Percentiles rank a stretch among this genome's conserved stretches.
Evolutionary conservation across 2,113 vertebrate genomes (phyloP).

Genomic region (Halichoerus grypus): DNA sequence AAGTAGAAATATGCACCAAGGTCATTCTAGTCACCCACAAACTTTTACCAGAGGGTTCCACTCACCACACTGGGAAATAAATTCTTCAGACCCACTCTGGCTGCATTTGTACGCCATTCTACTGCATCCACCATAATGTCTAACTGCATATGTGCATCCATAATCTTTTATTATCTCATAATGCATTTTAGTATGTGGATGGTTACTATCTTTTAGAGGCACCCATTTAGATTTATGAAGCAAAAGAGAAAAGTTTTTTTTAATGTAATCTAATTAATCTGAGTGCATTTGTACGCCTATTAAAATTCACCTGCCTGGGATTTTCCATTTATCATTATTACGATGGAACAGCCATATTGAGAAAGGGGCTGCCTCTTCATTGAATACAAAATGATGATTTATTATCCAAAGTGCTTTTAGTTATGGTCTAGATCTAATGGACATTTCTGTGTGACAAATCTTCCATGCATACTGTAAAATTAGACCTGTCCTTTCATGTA

Average conservation of each 20-base stretch:
- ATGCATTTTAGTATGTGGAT: conserved; percentile 67
- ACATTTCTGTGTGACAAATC: conserved; percentile 84
- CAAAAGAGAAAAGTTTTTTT: conserved; percentile 77
- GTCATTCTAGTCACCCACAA: accelerated
- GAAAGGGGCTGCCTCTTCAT: conserved; percentile 86
- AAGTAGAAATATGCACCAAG: not conserved
- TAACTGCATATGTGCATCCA: conserved; percentile 30
- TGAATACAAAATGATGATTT: conserved; percentile 88
- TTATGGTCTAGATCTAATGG: conserved; percentile 84
- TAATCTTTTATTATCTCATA: conserved; percentile 78
- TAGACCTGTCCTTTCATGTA: conserved; percentile 82
- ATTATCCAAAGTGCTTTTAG: conserved; percentile 85
- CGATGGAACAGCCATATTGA: conserved; percentile 81
- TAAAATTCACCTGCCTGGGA: conserved; percentile 89
- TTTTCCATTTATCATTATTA: conserved; percentile 91
- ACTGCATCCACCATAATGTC: not conserved
- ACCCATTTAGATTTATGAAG: conserved; percentile 80
- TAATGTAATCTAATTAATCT: conserved; percentile 89
- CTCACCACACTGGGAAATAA: not conserved
- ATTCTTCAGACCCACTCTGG: not conserved
- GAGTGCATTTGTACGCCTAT: conserved; percentile 86
- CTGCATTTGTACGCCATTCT: not conserved
- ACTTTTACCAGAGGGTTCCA: not conserved
- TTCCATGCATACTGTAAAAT: conserved; percentile 81
- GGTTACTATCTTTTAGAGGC: conserved; percentile 81